Percentiles rank a stretch among this genome's conserved stretches.
Conservation (phyloP, 2,797 vertebrate species). For the Urophycis tenuis region DNA sequence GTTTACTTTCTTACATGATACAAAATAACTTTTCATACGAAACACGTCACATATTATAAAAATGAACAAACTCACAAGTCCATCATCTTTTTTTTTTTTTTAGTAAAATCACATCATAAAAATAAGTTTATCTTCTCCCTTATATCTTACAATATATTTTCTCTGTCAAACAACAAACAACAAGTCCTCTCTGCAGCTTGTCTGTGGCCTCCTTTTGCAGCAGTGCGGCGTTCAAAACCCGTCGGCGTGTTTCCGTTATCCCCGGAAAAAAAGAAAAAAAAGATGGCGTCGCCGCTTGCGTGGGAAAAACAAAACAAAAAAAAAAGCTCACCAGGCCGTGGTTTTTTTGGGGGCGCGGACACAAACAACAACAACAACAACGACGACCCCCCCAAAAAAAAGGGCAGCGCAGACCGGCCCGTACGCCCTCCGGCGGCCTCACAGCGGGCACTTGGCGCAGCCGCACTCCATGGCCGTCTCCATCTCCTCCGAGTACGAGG, state of each 20-base stretch:
- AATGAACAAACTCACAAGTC: slow-evolving; percentile 66
- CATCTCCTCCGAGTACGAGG: slow-evolving; percentile 89
- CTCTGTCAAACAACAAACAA: slow-evolving; percentile 75
- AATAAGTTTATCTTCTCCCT: slow-evolving; percentile 95
- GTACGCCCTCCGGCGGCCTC: slow-evolving; percentile 35
- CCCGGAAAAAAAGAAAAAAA: too few species aligned
- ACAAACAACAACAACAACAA: slow-evolving; percentile 24
- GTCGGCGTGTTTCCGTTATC: slow-evolving; percentile 30
- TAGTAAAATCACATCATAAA: slow-evolving; percentile 95
- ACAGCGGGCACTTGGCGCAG: slow-evolving; percentile 81
- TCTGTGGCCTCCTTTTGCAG: slow-evolving; percentile 50
- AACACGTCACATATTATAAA: slow-evolving; percentile 81
- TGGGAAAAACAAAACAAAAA: too few species aligned
- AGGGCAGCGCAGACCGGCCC: slow-evolving; percentile 9
- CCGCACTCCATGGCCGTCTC: slow-evolving; percentile 89
- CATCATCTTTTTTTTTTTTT: slow-evolving; percentile 70
- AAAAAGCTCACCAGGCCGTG: slow-evolving; percentile 51
- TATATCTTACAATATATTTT: slow-evolving; percentile 99
- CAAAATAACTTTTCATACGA: slow-evolving; percentile 91
- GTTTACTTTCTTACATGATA: slow-evolving; percentile 65
- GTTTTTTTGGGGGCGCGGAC: slow-evolving; percentile 40
- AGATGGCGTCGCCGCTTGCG: background rate
- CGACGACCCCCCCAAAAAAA: too few species aligned
- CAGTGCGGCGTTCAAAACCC: slow-evolving; percentile 40
- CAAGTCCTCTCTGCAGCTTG: slow-evolving; percentile 50